Conservation (phyloP, 2,888 invertebrate genomes). For the Dynastes maya region DNA sequence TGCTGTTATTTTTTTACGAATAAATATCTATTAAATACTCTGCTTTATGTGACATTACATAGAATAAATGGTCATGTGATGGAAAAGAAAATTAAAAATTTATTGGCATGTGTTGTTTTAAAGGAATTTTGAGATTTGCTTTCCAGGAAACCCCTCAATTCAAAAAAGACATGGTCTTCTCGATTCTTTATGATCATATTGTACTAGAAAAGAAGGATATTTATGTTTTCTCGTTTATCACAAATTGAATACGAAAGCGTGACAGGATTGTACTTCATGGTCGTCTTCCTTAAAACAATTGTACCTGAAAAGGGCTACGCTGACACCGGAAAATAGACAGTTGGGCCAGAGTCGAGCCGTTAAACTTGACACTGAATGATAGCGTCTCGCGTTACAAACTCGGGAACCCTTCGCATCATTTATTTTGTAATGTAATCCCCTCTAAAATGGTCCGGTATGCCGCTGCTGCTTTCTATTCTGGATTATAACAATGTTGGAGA, state of each 20-base stretch:
- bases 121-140: too few species aligned
- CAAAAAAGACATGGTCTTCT: too few species aligned
- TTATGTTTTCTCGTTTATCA: not conserved
- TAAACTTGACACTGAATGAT: constrained; percentile 23
- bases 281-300: constrained; percentile 11
- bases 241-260: not conserved
- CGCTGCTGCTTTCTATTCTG: not conserved
- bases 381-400: constrained; percentile 1
- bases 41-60: too few species aligned
- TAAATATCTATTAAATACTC: too few species aligned
- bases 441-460: not conserved
- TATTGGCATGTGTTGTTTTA: too few species aligned
- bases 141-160: too few species aligned
- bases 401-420: not conserved
- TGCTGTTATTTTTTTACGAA: too few species aligned
- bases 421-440: constrained; percentile 16
- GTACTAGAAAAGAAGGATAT: too few species aligned
- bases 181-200: too few species aligned
- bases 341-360: not conserved
- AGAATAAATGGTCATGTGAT: too few species aligned
- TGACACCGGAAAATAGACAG: not conserved
- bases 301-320: not conserved
- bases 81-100: too few species aligned
- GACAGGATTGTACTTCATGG: not conserved
- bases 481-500: not conserved